Base-by-base conservation (phyloP, 1,140 invertebrate species). In the Ganaspis sp. region DNA sequence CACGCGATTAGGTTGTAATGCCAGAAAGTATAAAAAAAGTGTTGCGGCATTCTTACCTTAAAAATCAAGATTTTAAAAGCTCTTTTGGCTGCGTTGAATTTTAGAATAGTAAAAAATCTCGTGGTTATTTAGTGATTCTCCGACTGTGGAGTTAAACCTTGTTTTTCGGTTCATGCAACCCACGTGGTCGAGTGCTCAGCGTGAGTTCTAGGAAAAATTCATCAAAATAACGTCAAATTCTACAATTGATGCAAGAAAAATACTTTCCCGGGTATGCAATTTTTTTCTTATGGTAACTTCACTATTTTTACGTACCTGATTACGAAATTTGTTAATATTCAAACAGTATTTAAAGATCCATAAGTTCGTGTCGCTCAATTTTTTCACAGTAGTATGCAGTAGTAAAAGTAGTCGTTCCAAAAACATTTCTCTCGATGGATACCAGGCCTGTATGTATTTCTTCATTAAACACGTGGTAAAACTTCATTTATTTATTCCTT, bases 181-280 rank as follows among this genome's bases (percentile, higher is more conserved):
- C 58, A 64, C 58, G 58, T 64, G 58, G 58, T 64, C 58, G 58
- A 29, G 15, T 29, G 26, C 12, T 64, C 58, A 12, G 58, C 58
- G 58, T 64, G 58, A 29, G 9, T 34, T 34, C 21, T 26, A n/a
- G 15, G 9, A 29, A 15, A 64, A 64, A 64, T 29, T 8, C 1
- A 29, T 29, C 9, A 64, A 29, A 64, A 34, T 29, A 29, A 9
- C 23, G 21, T 64, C 23, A 4, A 34, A 15, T 34, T 64, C n/a
- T 3, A 29, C 5, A 11, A 64, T 15, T 26, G 21, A 29, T 23
- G 12, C 9, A 15, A 4, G 2, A 29, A 34, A 64, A 29, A n/a
- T 64, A 64, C 58, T 29, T 64, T 64, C 12, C 11, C 26, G 58
- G 11, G 58, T 29, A 1, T 29, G 23, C 15, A 29, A 29, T 64